Evolutionary conservation across 1,140 invertebrate genomes (phyloP).

Genomic region (Paraescarpia echinospica): DNA sequence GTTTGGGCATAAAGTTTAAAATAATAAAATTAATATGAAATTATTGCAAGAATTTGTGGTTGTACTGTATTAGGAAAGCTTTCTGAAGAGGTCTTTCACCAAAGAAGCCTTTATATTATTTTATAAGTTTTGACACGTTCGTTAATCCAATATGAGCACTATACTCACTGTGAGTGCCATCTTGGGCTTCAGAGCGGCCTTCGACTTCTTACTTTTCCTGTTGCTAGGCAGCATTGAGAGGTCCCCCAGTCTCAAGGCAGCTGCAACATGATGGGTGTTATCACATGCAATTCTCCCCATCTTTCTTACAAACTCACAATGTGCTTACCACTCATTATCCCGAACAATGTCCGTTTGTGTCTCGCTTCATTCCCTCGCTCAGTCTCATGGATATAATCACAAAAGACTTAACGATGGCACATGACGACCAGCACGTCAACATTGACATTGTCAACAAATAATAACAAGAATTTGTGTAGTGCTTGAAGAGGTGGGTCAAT

Average conservation of each 20-base stretch:
- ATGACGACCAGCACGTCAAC: neutral
- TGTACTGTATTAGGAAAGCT: too few relatives aligned
- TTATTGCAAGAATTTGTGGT: too few relatives aligned
- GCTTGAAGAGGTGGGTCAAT: neutral
- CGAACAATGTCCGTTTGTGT: neutral
- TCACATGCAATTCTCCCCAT: neutral
- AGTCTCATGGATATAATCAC: neutral
- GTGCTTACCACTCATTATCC: neutral
- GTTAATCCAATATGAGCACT: too few relatives aligned
- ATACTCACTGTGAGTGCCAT: constrained; percentile 51
- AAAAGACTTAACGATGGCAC: neutral
- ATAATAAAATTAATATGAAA: neutral
- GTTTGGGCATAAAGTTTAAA: neutral
- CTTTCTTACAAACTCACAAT: neutral
- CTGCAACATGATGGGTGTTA: constrained; percentile 11
- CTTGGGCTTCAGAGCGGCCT: constrained; percentile 64
- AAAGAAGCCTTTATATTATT: neutral
- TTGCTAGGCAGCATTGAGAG: constrained; percentile 13
- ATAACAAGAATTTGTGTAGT: too few relatives aligned
- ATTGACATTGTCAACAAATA: too few relatives aligned
- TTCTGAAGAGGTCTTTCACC: too few relatives aligned
- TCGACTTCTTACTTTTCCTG: constrained; percentile 60
- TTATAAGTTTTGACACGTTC: neutral
- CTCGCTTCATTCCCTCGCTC: too few relatives aligned
- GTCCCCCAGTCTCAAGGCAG: constrained; percentile 20